Base-by-base conservation (phyloP, 1,140 invertebrate species). In the Hyles vespertilio region DNA sequence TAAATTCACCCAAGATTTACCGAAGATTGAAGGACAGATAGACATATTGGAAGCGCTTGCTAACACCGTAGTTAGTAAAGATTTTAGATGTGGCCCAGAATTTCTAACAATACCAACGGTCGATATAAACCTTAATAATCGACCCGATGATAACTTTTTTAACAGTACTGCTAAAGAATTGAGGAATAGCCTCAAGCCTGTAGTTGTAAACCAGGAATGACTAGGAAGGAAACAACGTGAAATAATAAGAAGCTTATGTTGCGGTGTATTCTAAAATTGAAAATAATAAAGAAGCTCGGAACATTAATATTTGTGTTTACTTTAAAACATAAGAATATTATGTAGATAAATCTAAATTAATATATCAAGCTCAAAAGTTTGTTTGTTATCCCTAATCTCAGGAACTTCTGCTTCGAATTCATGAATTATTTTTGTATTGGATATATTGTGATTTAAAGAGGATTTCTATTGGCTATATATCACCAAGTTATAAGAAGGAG, bases 1-100 rank as follows among this genome's bases (percentile, higher is more conserved):
- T 2, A 77, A 67, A 51, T 72, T 84, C 56, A 75, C 84, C 0
- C 63, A 72, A 40, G 79, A 84, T 46, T 36, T 85, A 22, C 82
- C 84, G 1, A 84, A 75, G 55, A 59, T 87, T 34, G 75, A 84
- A 71, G 75, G 74, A 3, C 77, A 87, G 69, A 59, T 87, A 11
- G 73, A 79, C 46, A 67, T 82, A 43, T 63, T 87, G 47, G 81
- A 81, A 66, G 65, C 72, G 11, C 43, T 87, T 32, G 73, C 79
- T 5, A 70, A 67, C 40, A 73, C 66, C 0, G 43, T 83, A 12
- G 74, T 75, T 36, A 64, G 51, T 12, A 69, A 62, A 8, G 64
- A 75, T 43, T 66, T 60, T 12, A 62, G 60, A 10, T 77, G 74
- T 74, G 57, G 68, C 54, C 65, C 74, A 8, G 70, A 58, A 59